Percentiles rank a stretch among this genome's conserved stretches.
These are phyloP conservation scores for Salpingus planirostris DNA, from an alignment of 2,888 invertebrate species.

Conservation along the genomic window DNA sequence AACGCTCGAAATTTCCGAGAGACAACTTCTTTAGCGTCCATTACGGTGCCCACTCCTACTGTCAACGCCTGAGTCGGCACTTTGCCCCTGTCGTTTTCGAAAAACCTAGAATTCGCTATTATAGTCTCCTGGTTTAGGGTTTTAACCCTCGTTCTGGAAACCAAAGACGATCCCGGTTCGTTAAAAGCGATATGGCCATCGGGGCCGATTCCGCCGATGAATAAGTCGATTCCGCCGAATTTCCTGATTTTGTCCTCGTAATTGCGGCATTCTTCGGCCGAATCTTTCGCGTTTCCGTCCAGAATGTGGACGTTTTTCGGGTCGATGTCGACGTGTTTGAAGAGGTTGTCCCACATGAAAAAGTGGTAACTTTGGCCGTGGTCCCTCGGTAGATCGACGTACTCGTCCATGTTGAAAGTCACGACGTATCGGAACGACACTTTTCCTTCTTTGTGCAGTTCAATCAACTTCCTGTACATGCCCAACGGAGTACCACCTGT, in stretches of 20 bases:
- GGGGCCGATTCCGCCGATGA: slow-evolving; percentile 90
- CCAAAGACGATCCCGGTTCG: slow-evolving; percentile 89
- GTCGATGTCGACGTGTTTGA: slow-evolving; percentile 89
- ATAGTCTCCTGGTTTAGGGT: slow-evolving; percentile 91
- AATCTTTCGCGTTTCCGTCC: slow-evolving; percentile 78
- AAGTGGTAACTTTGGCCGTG: slow-evolving; percentile 93
- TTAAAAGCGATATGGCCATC: slow-evolving; percentile 97
- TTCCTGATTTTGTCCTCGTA: slow-evolving; percentile 73
- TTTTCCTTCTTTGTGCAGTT: slow-evolving; percentile 72
- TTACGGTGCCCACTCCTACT: slow-evolving; percentile 92
- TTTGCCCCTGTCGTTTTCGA: slow-evolving; percentile 78
- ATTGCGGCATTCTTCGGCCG: slow-evolving; percentile 68
- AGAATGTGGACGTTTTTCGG: slow-evolving; percentile 82
- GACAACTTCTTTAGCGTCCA: slow-evolving; percentile 75
- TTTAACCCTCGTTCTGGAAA: slow-evolving; percentile 86
- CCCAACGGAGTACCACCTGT: slow-evolving; percentile 74
- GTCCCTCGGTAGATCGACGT: slow-evolving; percentile 80
- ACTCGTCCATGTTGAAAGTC: slow-evolving; percentile 98
- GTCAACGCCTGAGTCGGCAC: slow-evolving; percentile 89
- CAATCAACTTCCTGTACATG: slow-evolving; percentile 83
- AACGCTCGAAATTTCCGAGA: too few relatives aligned
- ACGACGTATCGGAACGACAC: slow-evolving; percentile 89
- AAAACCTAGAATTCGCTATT: slow-evolving; percentile 90
- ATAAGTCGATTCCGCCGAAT: slow-evolving; percentile 85
- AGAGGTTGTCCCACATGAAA: slow-evolving; percentile 94